Evolutionary conservation across 2,888 invertebrate genomes (phyloP).

Genomic region (Dryocosmus kuriphilus): DNA sequence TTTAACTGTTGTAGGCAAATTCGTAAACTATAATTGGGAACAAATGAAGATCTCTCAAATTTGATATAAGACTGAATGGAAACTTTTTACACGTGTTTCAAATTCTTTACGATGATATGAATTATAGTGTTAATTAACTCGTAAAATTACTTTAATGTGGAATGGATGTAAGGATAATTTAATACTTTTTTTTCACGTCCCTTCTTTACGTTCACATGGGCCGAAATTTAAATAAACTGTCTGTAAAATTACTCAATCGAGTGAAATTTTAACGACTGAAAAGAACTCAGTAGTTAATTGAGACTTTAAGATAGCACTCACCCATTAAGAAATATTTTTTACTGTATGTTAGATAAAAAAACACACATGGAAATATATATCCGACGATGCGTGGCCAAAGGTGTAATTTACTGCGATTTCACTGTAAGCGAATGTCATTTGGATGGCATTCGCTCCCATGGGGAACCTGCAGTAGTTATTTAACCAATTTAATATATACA

Average conservation of each 20-base stretch:
- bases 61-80: neutral
- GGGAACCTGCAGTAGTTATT: too few species aligned
- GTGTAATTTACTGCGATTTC: too few species aligned
- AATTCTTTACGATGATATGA: neutral
- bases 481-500: too few species aligned
- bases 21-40: neutral
- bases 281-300: neutral
- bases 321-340: neutral
- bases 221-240: neutral
- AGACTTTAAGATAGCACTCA: neutral
- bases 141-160: neutral
- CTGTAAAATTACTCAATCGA: neutral
- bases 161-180: too few species aligned
- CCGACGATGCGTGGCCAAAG: too few species aligned
- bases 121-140: neutral
- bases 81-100: neutral
- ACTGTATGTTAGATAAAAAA: neutral
- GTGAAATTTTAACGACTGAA: too few species aligned
- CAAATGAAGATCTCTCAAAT: neutral
- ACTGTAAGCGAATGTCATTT: too few species aligned
- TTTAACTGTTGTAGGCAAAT: neutral
- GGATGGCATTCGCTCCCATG: too few species aligned
- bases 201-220: neutral
- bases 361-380: slow-evolving; percentile 41
- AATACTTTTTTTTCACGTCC: too few species aligned